phyloP scores from a whole-genome alignment of 2,888 invertebrate genomes.

The Orthosia gothica region DNA sequence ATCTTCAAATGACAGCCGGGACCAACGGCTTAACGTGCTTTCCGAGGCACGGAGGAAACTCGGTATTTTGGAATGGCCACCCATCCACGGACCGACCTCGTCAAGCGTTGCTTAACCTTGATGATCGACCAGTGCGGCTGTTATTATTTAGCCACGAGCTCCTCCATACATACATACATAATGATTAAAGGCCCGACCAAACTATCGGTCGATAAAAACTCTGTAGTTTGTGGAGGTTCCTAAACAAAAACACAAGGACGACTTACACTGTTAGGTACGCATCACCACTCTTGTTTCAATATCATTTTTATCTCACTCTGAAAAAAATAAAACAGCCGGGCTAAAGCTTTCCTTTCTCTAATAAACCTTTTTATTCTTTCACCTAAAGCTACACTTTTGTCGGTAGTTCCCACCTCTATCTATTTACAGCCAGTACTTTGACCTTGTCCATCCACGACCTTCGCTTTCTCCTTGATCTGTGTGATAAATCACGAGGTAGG shows the following conservation, averaged over 20 bases:
- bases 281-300: background rate
- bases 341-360: slow-evolving; percentile 1
- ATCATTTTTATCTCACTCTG: background rate
- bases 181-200: no score
- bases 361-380: slow-evolving; percentile 24
- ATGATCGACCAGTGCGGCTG: no score
- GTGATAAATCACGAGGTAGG: slow-evolving; percentile 36
- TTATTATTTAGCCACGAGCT: no score
- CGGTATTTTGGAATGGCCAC: no score
- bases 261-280: background rate
- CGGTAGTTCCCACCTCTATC: slow-evolving; percentile 5
- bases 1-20: no score
- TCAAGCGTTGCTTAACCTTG: no score
- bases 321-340: background rate
- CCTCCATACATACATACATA: no score
- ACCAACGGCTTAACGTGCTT: no score
- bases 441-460: slow-evolving; percentile 16
- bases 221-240: no score
- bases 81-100: no score
- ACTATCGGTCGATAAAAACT: no score
- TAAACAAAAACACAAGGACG: background rate
- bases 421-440: slow-evolving; percentile 17
- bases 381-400: slow-evolving; percentile 14
- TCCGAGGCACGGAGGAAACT: no score
- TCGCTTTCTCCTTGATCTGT: slow-evolving; percentile 24